These are phyloP conservation scores for Acanthococcus lagerstroemiae DNA, from an alignment of 2,888 invertebrate genomes.

Conservation along the genomic window DNA sequence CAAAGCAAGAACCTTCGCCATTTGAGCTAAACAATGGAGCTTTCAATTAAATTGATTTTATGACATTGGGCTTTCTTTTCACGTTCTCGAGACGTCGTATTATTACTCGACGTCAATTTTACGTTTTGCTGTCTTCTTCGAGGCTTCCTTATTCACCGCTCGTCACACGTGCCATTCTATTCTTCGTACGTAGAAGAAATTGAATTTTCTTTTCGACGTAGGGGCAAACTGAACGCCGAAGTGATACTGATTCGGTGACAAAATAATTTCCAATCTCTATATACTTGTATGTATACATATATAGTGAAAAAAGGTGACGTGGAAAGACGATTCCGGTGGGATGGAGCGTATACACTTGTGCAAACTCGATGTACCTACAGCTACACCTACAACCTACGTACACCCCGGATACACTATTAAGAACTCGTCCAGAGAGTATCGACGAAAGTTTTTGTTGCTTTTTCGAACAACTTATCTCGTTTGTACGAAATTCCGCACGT, in stretches of 20 bases:
- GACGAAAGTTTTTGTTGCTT: neutral
- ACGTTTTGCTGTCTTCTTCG: neutral
- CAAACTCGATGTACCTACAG: too few relatives aligned
- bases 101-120: constrained; percentile 18
- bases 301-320: too few relatives aligned
- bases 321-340: too few relatives aligned
- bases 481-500: too few relatives aligned
- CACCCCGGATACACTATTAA: too few relatives aligned
- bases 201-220: neutral
- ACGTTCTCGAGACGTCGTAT: constrained; percentile 13
- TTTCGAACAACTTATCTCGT: neutral
- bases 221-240: too few relatives aligned
- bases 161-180: neutral
- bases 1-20: constrained; percentile 4
- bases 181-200: neutral
- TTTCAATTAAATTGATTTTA: constrained; percentile 30
- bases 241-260: too few relatives aligned
- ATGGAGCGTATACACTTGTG: too few relatives aligned
- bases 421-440: too few relatives aligned
- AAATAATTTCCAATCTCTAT: too few relatives aligned
- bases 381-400: too few relatives aligned
- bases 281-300: too few relatives aligned
- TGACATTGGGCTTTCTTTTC: constrained; percentile 27
- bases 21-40: constrained; percentile 24
- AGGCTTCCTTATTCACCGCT: neutral